These are phyloP conservation scores for Whitmania pigra DNA, from an alignment of 1,140 invertebrate species.

Conservation along the genomic window DNA sequence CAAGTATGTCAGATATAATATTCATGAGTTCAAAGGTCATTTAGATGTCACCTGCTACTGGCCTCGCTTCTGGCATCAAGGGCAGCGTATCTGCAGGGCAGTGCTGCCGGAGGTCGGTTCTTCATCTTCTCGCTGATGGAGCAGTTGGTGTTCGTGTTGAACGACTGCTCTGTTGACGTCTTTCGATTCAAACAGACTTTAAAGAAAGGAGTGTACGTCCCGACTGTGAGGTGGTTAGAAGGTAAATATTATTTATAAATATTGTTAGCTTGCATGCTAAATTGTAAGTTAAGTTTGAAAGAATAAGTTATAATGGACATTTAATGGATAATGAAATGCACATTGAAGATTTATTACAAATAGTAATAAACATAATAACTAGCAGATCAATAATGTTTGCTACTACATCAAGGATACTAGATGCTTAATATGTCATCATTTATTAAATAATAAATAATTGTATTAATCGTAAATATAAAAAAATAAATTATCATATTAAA, in stretches of 20 bases:
- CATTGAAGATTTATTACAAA: no score
- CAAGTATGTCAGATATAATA: no score
- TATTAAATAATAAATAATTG: no score
- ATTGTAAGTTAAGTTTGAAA: no score
- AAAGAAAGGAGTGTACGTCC: conserved; percentile 88
- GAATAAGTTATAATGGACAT: no score
- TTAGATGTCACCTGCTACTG: conserved; percentile 24
- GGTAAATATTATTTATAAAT: not conserved
- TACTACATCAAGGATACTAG: not conserved
- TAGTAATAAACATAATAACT: not conserved
- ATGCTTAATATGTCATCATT: no score
- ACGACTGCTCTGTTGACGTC: conserved; percentile 69
- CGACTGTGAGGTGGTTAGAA: conserved; percentile 51
- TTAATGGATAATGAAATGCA: no score
- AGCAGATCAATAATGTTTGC: not conserved
- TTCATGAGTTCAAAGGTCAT: not conserved
- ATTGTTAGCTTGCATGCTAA: no score
- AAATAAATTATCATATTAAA: no score
- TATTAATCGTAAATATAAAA: no score
- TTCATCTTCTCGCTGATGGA: conserved; percentile 49
- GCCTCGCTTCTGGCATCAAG: conserved; percentile 37
- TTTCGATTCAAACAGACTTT: conserved; percentile 79
- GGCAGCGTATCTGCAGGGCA: conserved; percentile 37
- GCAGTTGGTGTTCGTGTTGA: not conserved
- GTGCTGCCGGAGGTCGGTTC: conserved; percentile 53